Evolutionary conservation across 2,113 vertebrate genomes (phyloP), one percentile per base, ranked within the genome.

Genomic region (Tylochromis polylepis): DNA sequence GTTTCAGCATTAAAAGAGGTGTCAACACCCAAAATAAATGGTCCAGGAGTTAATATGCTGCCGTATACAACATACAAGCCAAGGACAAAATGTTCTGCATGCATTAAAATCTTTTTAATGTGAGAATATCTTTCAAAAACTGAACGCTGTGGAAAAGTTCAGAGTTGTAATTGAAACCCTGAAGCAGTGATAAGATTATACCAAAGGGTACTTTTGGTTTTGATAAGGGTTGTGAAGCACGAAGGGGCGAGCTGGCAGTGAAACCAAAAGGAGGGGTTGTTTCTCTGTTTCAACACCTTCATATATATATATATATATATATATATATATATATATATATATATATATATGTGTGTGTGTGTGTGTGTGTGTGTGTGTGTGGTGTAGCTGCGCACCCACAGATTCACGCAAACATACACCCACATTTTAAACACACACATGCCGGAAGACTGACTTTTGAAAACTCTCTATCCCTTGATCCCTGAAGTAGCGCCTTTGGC

Each of bases 11-110:
- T 93, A 95, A 93, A 81, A 91, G 88, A 89, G 87, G 93, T 92
- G 94, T 95, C 94, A 93, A 89, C 89, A 80, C 81, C 86, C 67
- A 86, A 94, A 94, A 94, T 89, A 92, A 95, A 95, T 94, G 95
- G 91, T 86, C 83, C 72, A 36, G 41, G 59, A 92, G 84, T 90
- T 92, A 90, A 90, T 92, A 78, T 77, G 91, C 89, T 89, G 85
- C 56, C 58, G 51, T 83, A 87, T 85, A 81, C 89, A 83, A 92
- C 91, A 91, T 77, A 82, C 55, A 18, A 88, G 91, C 72, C 60
- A 93, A 89, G 91, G 88, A 89, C 88, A 92, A 83, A 80, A 55
- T 84, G 67, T 88, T 85, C 83, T 77, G 88, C 82, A 79, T 82
- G 88, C 84, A 86, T 88, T 87, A 87, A 88, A 88, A 79, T 18